phyloP scores from a whole-genome alignment of 2,113 vertebrate species.

The Eolophus roseicapilla region DNA sequence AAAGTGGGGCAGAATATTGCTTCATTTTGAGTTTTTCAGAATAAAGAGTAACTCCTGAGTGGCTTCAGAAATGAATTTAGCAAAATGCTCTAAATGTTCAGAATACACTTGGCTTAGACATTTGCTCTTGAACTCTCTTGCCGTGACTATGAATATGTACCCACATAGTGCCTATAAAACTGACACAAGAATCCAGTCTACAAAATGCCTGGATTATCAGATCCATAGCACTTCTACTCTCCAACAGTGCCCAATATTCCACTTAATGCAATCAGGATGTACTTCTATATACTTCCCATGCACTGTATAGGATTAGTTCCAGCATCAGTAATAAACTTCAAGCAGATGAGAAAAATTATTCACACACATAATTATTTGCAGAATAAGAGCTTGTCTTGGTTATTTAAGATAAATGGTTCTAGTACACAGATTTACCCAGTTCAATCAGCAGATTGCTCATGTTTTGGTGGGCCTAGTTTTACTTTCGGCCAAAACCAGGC shows the following conservation, averaged over 20 bases:
- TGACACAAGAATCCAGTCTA: not conserved
- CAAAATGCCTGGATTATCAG: not conserved
- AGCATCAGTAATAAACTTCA: not conserved
- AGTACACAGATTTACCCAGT: not conserved
- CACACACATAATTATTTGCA: not conserved
- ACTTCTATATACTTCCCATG: not conserved
- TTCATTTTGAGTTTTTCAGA: not conserved
- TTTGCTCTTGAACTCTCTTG: not conserved
- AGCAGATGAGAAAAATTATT: not conserved
- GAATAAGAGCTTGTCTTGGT: not conserved
- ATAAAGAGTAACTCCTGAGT: not conserved
- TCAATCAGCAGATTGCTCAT: not conserved
- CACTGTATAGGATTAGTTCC: not conserved
- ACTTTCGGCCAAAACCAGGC: not conserved
- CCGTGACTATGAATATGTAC: not conserved
- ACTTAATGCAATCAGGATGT: not conserved
- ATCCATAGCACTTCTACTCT: not conserved
- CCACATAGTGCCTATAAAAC: not conserved
- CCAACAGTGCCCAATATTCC: not conserved
- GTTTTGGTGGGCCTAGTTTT: not conserved
- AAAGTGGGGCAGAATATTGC: not conserved
- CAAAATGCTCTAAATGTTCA: not conserved
- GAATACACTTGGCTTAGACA: not conserved
- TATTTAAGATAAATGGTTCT: not conserved
- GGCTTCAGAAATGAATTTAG: not conserved